phyloP scores from a whole-genome alignment of 2,888 invertebrate genomes.

The Drosophila merina region DNA sequence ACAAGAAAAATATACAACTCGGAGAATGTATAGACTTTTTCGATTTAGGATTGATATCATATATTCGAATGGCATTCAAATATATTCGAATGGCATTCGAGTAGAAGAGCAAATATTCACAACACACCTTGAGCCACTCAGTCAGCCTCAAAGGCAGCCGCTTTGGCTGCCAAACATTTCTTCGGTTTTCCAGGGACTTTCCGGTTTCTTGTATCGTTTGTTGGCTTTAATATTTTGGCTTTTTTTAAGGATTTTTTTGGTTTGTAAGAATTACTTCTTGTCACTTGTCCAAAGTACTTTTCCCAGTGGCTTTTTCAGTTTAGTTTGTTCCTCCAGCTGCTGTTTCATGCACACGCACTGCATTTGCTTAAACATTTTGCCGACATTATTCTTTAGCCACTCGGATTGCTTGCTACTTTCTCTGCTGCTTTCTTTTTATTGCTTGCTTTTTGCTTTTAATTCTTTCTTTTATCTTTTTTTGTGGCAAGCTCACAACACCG shows the following conservation, averaged over 20 bases:
- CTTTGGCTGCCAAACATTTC: slow-evolving; percentile 43
- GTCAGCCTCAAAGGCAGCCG: slow-evolving; percentile 45
- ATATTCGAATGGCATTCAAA: background rate
- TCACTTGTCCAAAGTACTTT: slow-evolving; percentile 46
- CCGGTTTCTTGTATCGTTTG: slow-evolving; percentile 4
- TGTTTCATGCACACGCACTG: slow-evolving; percentile 60
- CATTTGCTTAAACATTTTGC: slow-evolving; percentile 50
- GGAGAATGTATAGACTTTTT: background rate
- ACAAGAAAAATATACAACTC: slow-evolving; percentile 24
- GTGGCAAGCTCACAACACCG: slow-evolving; percentile 65
- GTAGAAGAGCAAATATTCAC: background rate
- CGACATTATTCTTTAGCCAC: slow-evolving; percentile 18
- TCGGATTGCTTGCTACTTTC: slow-evolving; percentile 14
- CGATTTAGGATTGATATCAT: background rate
- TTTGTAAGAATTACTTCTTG: background rate
- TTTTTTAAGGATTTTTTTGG: background rate
- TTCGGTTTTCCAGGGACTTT: slow-evolving; percentile 20
- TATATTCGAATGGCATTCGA: too few species aligned
- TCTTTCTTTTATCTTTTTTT: slow-evolving; percentile 31
- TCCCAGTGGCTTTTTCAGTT: slow-evolving; percentile 21
- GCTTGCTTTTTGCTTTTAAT: background rate
- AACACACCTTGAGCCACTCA: slow-evolving; percentile 48
- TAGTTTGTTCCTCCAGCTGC: slow-evolving; percentile 34
- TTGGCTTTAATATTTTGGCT: slow-evolving; percentile 31
- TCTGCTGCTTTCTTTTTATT: slow-evolving; percentile 2